Base-by-base conservation (phyloP, 53 echinoderm and acorn worm species). In the Antedon mediterranea region DNA sequence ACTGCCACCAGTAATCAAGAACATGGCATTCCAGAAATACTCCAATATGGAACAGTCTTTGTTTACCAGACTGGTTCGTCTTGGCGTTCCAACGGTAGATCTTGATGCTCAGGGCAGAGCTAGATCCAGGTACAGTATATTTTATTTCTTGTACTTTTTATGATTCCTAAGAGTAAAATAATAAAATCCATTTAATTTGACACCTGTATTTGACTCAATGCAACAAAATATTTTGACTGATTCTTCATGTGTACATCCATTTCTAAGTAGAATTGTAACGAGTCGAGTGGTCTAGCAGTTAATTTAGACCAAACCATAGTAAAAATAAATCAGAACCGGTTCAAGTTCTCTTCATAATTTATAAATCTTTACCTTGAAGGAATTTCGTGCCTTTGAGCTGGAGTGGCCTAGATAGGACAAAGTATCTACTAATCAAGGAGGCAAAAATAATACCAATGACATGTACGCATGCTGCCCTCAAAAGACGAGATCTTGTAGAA, bases 391-490 rank as follows among this genome's bases (percentile, higher is more conserved):
- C 31, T 95, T 95, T 95, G 97, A 95, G 86, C 75, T 95, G 97
- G 8, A 95, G 88, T 71, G 95, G 97, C 31, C 73, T 79, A 75
- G 97, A 95, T 43, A 79, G 97, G 9, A 91, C 97, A 82, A 95
- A 91, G 72, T 95, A 95, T 79, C 89, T 95, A 14, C 79, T 95
- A 44, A 92, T 95, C 81, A 95, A 95, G 72, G 97, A 95, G 75
- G 97, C 97, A 9, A 95, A 95, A 86, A 95, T 95, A 82, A 95
- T 95, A 43, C 97, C 97, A 32, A 95, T 95, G 97, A 95, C 97
- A 27, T 95, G 97, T 80, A 95, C 97, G 2, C 97, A 95, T 80
- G 97, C 97, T 81, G 97, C 97, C 82, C 89, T 95, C 85, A 95
- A 95, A 79, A 85, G 97, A 74, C 78, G 92, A 80, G 97, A 95